Base-by-base conservation (phyloP, 2,797 vertebrate genomes). In the Mionectes olivaceus region DNA sequence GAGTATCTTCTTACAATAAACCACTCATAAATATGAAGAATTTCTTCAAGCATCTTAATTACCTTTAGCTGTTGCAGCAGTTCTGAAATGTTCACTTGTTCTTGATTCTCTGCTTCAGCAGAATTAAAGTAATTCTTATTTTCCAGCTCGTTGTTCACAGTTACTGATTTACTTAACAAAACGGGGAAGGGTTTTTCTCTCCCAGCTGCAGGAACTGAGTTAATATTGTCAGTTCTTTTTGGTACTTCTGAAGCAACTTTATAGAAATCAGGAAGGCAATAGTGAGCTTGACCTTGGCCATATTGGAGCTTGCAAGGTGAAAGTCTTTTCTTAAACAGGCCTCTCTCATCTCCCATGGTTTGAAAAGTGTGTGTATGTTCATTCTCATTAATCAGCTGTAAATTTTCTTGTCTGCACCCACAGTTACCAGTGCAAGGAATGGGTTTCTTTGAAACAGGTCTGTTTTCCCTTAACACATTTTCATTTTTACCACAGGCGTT, bases 161-260 rank as follows among this genome's bases (percentile, higher is more conserved):
- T 68, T 90, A 57, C 30, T 70, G 95, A 88, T 57, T 95, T 92
- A 50, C 70, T 82, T 92, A 97, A 95, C 69, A 98, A 97, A 77
- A 96, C 50, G 22, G 98, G 98, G 44, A 97, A 98, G 35, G 98
- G 97, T 89, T 96, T 98, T 80, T 90, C 82, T 96, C 92, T 97
- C 91, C 97, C 97, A 41, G 94, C 87, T 78, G 71, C 65, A 61
- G 86, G 80, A 73, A 77, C 74, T 64, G 96, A 97, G 46, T 95
- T 97, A 75, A 93, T 69, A 52, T 71, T 82, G 78, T 87, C 73
- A 83, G 73, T 95, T 53, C 63, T 90, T 97, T 98, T 98, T 43
- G 98, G 98, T 90, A 98, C 98, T 95, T 98, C 98, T 21, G 99
- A 94, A 78, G 96, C 85, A 88, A 98, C 96, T 93, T 98, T 96